Evolutionary conservation across 2,888 invertebrate species (phyloP), one percentile per base, ranked within the genome.

Genomic region (Gandaritis pyraliata): DNA sequence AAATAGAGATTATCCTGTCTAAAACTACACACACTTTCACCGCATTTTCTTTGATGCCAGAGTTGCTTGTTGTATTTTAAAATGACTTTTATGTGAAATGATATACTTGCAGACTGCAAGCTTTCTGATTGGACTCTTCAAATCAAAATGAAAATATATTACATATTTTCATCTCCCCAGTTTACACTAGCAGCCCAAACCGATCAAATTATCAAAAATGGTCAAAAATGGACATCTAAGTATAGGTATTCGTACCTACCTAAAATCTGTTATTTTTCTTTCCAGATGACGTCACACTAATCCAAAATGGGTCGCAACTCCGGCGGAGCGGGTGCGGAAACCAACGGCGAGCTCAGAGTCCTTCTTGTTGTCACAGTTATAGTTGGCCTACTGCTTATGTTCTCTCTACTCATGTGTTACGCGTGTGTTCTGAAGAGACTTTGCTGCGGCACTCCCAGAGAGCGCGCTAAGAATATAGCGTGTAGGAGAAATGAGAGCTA

Each of bases 351-450:
- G 80, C 85, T 94, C 50, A 92, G 94, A 68, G 87, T 94, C 67
- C 86, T 94, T 6, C 85, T 94, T 46, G 93, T 94, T 2, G 90
- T 94, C 51, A 93, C 94, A 4, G 92, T 94, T 46, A 86, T 93
- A 46, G 91, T 94, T 33, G 94, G 94, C 7, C 86, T 94, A 41
- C 82, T 94, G 5, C 88, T 94, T 10, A 94, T 95, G 90, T 90
- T 94, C 49, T 93, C 94, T 0, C 78, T 95, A n/a, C 87, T 95
- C 0, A 89, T 94, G 78, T 95, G 95, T 78, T 95, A 95, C 80
- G 94, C 94, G 6, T 95, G 94, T 74, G 94, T 95, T 13, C 93
- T 95, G 63, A 91, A 94, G 55, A 90, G 94, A 68, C 86, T 95
- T 4, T 95, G 94, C 75, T 95, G 95, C 66, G 93, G 92, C 52